These are phyloP conservation scores for Trididemnum nubilum DNA, from an alignment of 23 tunicate genomes.

Conservation along the genomic window DNA sequence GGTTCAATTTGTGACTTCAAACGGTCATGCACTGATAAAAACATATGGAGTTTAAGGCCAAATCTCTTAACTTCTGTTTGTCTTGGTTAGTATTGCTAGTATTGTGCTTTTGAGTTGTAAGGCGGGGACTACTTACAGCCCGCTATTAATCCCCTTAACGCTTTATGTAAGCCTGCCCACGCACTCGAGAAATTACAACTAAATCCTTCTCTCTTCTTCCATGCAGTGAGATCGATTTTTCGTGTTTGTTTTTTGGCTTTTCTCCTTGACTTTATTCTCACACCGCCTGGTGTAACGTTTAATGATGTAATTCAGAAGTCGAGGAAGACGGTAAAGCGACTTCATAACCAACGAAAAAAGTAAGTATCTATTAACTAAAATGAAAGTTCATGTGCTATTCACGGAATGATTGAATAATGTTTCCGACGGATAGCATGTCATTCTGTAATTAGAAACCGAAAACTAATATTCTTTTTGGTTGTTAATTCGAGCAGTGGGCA, in stretches of 20 bases:
- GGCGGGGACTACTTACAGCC: not conserved
- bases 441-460: too few relatives aligned
- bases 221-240: not conserved
- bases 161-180: not conserved
- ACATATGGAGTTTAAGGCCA: too few relatives aligned
- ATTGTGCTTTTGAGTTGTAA: not conserved
- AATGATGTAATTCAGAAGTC: conserved; percentile 69
- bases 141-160: not conserved
- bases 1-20: too few relatives aligned
- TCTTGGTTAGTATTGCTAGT: not conserved
- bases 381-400: too few relatives aligned
- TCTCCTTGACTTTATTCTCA: conserved; percentile 13
- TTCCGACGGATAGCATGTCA: too few relatives aligned
- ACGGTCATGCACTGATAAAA: too few relatives aligned
- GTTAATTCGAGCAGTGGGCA: too few relatives aligned
- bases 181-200: not conserved
- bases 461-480: too few relatives aligned
- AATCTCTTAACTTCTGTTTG: too few relatives aligned
- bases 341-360: conserved; percentile 63
- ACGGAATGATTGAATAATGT: too few relatives aligned
- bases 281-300: conserved; percentile 63
- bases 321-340: conserved; percentile 39
- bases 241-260: not conserved
- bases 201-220: not conserved
- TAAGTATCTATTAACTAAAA: conserved; percentile 4